phyloP scores from a whole-genome alignment of 1,140 invertebrate genomes.

The Probaryconus sp. region DNA sequence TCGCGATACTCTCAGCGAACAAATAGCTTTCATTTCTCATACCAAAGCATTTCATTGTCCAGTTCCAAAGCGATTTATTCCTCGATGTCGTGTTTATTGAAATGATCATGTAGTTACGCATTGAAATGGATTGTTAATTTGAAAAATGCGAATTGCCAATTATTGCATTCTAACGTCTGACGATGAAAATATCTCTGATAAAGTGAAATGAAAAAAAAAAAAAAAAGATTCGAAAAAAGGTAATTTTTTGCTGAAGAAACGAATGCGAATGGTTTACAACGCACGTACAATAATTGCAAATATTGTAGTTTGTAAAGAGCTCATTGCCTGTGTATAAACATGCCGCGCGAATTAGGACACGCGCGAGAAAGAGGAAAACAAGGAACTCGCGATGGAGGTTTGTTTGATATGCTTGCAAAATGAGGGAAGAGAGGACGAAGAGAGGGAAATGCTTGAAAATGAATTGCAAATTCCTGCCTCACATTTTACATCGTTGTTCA shows the following conservation, averaged over 20 bases:
- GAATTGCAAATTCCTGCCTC: conserved; percentile 34
- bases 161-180: no score
- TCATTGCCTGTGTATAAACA: conserved; percentile 18
- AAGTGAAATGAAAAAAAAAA: no score
- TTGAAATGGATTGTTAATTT: no score
- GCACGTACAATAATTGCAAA: neutral
- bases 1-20: conserved; percentile 14
- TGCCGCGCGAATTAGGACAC: conserved; percentile 34
- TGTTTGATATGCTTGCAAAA: conserved; percentile 6
- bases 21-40: conserved; percentile 25
- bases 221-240: no score
- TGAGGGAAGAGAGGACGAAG: neutral
- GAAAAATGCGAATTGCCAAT: no score
- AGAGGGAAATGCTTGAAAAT: conserved; percentile 27
- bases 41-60: conserved; percentile 8
- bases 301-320: conserved; percentile 15
- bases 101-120: neutral
- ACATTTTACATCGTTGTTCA: conserved; percentile 39
- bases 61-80: conserved; percentile 3
- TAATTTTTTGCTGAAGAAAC: conserved; percentile 2
- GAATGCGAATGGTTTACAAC: conserved; percentile 11
- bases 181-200: no score
- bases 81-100: conserved; percentile 6
- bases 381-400: neutral
- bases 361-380: conserved; percentile 18